phyloP scores from a whole-genome alignment of 2,113 vertebrate species.

The Athene cunicularia region DNA sequence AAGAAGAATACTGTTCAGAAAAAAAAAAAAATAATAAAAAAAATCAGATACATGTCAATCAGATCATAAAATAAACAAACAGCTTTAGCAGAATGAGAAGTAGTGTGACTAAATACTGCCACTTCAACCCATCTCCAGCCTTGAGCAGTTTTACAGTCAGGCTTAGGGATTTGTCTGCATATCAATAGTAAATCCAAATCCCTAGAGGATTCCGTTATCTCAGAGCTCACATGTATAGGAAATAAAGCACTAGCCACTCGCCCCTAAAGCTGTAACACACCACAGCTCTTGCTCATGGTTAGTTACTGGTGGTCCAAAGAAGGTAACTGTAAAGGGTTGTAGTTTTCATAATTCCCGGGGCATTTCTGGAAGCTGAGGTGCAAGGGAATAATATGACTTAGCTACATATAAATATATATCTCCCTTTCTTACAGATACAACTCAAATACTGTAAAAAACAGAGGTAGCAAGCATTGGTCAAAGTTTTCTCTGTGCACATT shows the following conservation, averaged over 20 bases:
- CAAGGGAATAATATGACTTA: not conserved
- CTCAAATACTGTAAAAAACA: not conserved
- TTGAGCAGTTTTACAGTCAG: slow-evolving; percentile 29
- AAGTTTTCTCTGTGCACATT: not conserved
- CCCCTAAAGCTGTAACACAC: not conserved
- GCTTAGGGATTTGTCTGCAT: slow-evolving; percentile 38
- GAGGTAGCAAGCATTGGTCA: not conserved
- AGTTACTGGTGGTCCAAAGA: not conserved
- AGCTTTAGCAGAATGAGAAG: not conserved
- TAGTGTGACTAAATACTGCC: not conserved
- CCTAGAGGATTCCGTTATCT: slow-evolving; percentile 18
- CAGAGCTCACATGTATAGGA: slow-evolving; percentile 14
- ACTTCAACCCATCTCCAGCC: not conserved
- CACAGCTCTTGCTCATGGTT: not conserved
- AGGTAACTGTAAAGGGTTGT: not conserved
- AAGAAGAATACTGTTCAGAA: not conserved
- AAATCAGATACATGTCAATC: not conserved
- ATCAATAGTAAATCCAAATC: slow-evolving; percentile 57
- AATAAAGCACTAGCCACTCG: not conserved
- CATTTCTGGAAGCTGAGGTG: not conserved
- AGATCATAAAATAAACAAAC: not conserved
- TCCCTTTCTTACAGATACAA: not conserved
- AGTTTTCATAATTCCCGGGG: not conserved
- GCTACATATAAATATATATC: not conserved
- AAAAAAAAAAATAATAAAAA: not conserved